A percentile compares a stretch with the other conserved stretches of the same genome.
Conservation (phyloP, 1,140 invertebrate species). For the Plectrocnemia conspersa region DNA sequence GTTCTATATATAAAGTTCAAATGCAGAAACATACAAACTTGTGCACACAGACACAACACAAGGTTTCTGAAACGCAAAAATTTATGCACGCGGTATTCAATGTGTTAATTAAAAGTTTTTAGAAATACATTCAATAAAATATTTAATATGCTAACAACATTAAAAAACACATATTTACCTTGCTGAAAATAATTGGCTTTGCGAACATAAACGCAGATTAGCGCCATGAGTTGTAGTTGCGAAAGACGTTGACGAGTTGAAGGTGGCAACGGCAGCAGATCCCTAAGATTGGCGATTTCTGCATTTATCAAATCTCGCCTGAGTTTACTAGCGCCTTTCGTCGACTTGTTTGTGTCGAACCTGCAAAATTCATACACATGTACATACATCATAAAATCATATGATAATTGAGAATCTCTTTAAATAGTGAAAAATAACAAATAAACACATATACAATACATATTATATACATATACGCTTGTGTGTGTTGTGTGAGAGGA, state of each 20-base stretch:
- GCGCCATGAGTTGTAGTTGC: conserved; percentile 94
- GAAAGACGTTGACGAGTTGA: conserved; percentile 89
- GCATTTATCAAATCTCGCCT: conserved; percentile 94
- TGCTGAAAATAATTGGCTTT: conserved; percentile 95
- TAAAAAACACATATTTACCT: no score
- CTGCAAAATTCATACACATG: conserved; percentile 62
- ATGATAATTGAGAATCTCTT: no score
- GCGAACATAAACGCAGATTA: conserved; percentile 93
- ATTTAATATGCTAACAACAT: no score
- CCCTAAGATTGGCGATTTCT: conserved; percentile 90
- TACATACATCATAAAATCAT: no score
- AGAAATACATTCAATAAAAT: neutral
- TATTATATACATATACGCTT: no score
- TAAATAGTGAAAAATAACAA: no score
- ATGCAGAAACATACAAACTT: no score
- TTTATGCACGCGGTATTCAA: neutral
- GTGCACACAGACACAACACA: no score
- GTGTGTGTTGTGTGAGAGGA: no score
- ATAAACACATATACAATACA: no score
- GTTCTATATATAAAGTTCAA: no score
- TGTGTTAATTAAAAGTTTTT: neutral
- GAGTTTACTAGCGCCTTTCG: conserved; percentile 95
- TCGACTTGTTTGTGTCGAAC: conserved; percentile 93
- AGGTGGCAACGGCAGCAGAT: conserved; percentile 88
- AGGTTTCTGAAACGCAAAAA: neutral